A percentile compares a stretch with the other conserved stretches of the same genome.
phyloP scores from a whole-genome alignment of 2,888 invertebrate genomes.

The Zele albiditarsus region DNA sequence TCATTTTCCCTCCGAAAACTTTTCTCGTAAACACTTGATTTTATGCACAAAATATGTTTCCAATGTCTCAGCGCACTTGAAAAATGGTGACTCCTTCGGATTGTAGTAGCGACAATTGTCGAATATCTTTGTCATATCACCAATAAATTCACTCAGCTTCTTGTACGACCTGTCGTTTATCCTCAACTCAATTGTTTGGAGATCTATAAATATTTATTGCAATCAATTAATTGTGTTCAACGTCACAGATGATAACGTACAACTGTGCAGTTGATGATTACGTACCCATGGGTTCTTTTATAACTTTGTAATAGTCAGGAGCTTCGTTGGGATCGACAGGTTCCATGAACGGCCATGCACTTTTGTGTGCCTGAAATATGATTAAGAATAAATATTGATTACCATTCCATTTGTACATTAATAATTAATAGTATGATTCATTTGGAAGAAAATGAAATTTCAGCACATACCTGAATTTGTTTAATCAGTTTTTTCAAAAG shows the following conservation, averaged over 20 bases:
- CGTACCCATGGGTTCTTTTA: slow-evolving; percentile 96
- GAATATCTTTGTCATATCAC: slow-evolving; percentile 98
- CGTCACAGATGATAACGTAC: slow-evolving; percentile 80
- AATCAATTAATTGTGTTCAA: slow-evolving; percentile 29
- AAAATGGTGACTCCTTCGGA: slow-evolving; percentile 95
- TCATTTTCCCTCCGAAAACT: slow-evolving; percentile 79
- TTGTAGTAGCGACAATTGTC: slow-evolving; percentile 99
- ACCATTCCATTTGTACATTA: neutral
- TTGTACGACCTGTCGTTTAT: slow-evolving; percentile 88
- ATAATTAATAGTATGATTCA: no score
- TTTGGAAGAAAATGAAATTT: slow-evolving; percentile 12
- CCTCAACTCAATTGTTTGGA: slow-evolving; percentile 92
- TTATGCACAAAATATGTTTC: slow-evolving; percentile 97
- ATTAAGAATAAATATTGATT: slow-evolving; percentile 29
- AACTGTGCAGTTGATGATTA: slow-evolving; percentile 54
- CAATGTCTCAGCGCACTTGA: slow-evolving; percentile 95
- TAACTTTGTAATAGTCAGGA: slow-evolving; percentile 96
- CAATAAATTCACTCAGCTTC: slow-evolving; percentile 94
- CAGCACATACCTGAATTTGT: slow-evolving; percentile 83
- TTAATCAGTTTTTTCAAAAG: slow-evolving; percentile 89
- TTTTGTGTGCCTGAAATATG: slow-evolving; percentile 85
- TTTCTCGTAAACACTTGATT: slow-evolving; percentile 90
- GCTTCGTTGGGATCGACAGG: slow-evolving; percentile 97
- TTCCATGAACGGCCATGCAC: slow-evolving; percentile 98
- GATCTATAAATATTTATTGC: slow-evolving; percentile 78